Evolutionary conservation across 2,113 vertebrate genomes (phyloP).

Genomic region (Sialia sialis): DNA sequence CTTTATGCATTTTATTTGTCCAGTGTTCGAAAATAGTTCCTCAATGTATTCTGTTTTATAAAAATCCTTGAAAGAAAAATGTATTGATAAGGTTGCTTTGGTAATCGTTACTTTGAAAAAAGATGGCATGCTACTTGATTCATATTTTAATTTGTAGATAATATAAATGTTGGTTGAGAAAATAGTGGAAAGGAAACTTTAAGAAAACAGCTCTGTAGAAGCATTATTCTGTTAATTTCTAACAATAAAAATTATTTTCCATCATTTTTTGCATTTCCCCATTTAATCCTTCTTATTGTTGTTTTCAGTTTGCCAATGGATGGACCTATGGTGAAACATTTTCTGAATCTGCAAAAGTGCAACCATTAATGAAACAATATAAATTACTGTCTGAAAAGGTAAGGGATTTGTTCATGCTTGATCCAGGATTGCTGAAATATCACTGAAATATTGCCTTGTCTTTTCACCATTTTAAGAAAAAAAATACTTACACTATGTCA

Average conservation of each 20-base stretch:
- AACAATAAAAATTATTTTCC: not conserved
- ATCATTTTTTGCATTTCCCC: not conserved
- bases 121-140: not conserved
- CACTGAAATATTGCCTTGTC: not conserved
- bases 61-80: not conserved
- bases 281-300: not conserved
- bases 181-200: not conserved
- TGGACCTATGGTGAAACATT: constrained; percentile 89
- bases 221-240: not conserved
- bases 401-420: not conserved
- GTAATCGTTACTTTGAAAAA: not conserved
- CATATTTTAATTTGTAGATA: not conserved
- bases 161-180: not conserved
- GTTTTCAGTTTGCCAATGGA: constrained; percentile 84
- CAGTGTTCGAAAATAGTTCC: not conserved
- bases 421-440: not conserved
- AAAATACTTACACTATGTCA: accelerated
- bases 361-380: constrained; percentile 90
- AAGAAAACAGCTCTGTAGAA: not conserved
- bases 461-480: not conserved
- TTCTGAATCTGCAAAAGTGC: constrained; percentile 87
- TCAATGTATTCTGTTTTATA: not conserved
- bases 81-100: not conserved
- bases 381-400: constrained; percentile 93
- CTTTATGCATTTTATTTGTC: not conserved